Evolutionary conservation across 2,888 invertebrate species (phyloP).

Genomic region (Oithona nana): DNA sequence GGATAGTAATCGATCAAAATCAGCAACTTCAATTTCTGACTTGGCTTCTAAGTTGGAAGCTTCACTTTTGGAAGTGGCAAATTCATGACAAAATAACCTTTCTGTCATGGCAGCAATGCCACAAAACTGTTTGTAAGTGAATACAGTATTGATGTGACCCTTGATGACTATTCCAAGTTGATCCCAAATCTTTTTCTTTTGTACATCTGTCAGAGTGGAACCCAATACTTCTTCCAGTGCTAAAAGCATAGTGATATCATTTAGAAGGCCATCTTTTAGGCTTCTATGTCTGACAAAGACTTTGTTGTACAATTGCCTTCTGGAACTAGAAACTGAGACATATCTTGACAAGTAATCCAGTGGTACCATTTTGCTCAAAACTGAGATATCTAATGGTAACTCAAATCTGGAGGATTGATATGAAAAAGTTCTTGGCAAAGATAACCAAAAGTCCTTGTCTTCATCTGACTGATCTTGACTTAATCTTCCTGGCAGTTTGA

Average conservation of each 20-base stretch:
- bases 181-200: background rate
- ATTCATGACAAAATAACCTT: constrained; percentile 7
- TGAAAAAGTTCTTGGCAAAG: constrained; percentile 12
- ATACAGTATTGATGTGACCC: background rate
- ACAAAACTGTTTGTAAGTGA: constrained; percentile 8
- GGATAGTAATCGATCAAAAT: constrained; percentile 10
- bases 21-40: constrained; percentile 15
- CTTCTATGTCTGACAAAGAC: constrained; percentile 11
- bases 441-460: constrained; percentile 13
- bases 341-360: constrained; percentile 9
- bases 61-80: background rate
- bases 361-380: background rate
- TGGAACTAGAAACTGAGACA: background rate
- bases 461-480: background rate
- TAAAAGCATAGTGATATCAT: background rate
- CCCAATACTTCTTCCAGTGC: constrained; percentile 15
- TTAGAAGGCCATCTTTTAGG: background rate
- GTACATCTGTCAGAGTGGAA: background rate
- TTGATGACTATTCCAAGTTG: background rate
- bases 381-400: constrained; percentile 7
- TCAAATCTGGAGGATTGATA: constrained; percentile 14
- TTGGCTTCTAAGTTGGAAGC: background rate
- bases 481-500: background rate
- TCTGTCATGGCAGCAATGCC: constrained; percentile 16
- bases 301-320: constrained; percentile 9